Base-by-base conservation (phyloP, 92 coral and sea anemone species). In the Phenganax marumi region DNA sequence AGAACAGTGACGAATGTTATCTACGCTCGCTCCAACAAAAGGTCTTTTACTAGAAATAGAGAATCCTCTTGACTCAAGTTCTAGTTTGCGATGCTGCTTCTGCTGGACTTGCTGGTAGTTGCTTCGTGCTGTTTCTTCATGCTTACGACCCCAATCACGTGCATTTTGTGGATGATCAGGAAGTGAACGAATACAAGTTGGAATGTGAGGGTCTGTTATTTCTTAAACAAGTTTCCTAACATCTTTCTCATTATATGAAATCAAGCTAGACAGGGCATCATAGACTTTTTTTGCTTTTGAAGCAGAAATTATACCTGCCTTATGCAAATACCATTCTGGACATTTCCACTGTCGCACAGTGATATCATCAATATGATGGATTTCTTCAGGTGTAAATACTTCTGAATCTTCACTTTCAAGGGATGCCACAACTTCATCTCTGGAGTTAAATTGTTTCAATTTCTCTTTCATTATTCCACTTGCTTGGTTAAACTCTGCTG, bases 221-320 rank as follows among this genome's bases (percentile, higher is more conserved):
- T 62, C 88, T 68, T 88, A 75, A 21, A 91, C 85, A 89, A 88
- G 81, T 75, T 88, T 88, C 22, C 58, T 70, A 26, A 64, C 85
- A 81, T 62, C 68, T 62, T 88, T 88, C 50, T 79, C 77, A 18
- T 23, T 51, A 60, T 82, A 80, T 60, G 52, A 77, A 47, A 85
- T 84, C 73, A 88, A 89, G 58, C 87, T 64, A 57, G 46, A 78
- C 76, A 88, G 93, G 46, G 86, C 79, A 85, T 89, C 86, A 72
- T 81, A 85, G 68, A 90, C 91, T 82, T 86, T 85, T 19, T 88
- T 83, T 84, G 89, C 86, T 49, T 81, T 88, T 68, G 90, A 88
- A 51, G 93, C 93, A 76, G 91, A 77, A 57, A 90, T 86, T 52
- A 88, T 82, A 79, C 91, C 93, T 86, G 91, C 79, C 84, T 81